Evolutionary conservation across 2,113 vertebrate genomes (phyloP), one percentile per base, ranked within the genome.

Genomic region (Zapus hudsonius): DNA sequence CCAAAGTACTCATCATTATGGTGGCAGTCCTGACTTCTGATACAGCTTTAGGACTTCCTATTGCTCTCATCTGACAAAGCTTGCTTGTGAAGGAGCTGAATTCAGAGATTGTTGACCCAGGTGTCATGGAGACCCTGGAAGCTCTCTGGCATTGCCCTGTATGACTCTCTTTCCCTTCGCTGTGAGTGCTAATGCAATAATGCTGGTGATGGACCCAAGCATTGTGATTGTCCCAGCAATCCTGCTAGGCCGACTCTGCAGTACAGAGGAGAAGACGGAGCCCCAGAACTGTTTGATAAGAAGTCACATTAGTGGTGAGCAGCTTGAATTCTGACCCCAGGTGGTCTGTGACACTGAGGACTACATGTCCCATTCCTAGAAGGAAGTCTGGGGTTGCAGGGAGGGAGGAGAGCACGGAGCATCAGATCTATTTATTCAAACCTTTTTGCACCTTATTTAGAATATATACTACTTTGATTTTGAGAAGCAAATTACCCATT

Each of bases 401-500:
- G 4, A 19, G 38, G 27, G 74, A 40, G 42, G 52, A 72, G 83
- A n/a, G 25, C 20, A 5, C 3, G 11, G 76, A n/a, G 40, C 69
- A 59, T n/a, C 16, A 59, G 23, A 52, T 75, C 52, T 79, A 70
- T 79, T 52, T 87, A 55, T 74, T 31, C 66, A 52, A 87, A 47
- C 29, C 40, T 5, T 42, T 59, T 42, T 47, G 15, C 20, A 29
- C 36, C 59, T 81, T 84, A 22, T 92, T 89, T 84, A 59, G 82
- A 52, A 92, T 75, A 84, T 59, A 80, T 3, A 36, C 38, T 47
- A 57, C 63, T 85, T 79, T 83, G 75, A 94, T 88, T 94, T 95
- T 75, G 36, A 90, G 83, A n/a, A 86, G 91, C 79, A 94, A 95
- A 90, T 94, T 59, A 82, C 92, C 36, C 55, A 79, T 73, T 91